Evolutionary conservation across 2,888 invertebrate genomes (phyloP), one percentile per base, ranked within the genome.

Genomic region (Glomeris marginata): DNA sequence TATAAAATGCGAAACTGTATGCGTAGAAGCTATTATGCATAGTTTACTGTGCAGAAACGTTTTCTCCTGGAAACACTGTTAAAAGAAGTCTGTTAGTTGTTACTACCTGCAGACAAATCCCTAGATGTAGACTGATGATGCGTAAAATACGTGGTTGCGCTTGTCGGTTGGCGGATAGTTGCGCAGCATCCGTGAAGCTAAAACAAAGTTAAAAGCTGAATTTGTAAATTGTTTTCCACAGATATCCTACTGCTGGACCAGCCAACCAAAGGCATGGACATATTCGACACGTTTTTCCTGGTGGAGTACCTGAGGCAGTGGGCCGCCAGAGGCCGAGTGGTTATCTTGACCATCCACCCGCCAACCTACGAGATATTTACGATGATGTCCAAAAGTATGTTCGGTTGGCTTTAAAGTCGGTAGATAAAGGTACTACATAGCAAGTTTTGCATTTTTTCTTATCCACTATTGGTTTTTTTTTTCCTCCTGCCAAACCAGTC

Each of bases 311-410:
- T 94, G 57, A 76, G 91, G 56, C 90, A 91, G 65, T 94, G 92
- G 87, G 84, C 86, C 28, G 74, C 77, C 57, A 57, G 65, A 22
- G 79, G 84, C 1, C 74, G 88, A 57, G 83, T 90, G 44, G 87
- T 91, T 13, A 78, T 94, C 41, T 76, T 94, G 70, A 91, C 92
- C 0, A 70, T 92, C 33, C 90, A 91, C 64, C 92, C 94, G 20
- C 90, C 92, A 2, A 92, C 91, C 1, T 90, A 90, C 63, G 92
- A 94, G 68, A 91, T 94, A 58, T 81, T 92, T 56, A 87, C 90
- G 28, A 94, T 94, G 92, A 74, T 88, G 46, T 81, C 84, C 0
- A 78, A 84, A 70, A 57, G 64, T 65, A 56, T 45, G 38, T 38
- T 28, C n/a, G n/a, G 22, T 43, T 38, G 2, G 4, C 15, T 38